Evolutionary conservation across 2,113 vertebrate genomes (phyloP), one percentile per base, ranked within the genome.

Genomic region (Onychostoma macrolepis): DNA sequence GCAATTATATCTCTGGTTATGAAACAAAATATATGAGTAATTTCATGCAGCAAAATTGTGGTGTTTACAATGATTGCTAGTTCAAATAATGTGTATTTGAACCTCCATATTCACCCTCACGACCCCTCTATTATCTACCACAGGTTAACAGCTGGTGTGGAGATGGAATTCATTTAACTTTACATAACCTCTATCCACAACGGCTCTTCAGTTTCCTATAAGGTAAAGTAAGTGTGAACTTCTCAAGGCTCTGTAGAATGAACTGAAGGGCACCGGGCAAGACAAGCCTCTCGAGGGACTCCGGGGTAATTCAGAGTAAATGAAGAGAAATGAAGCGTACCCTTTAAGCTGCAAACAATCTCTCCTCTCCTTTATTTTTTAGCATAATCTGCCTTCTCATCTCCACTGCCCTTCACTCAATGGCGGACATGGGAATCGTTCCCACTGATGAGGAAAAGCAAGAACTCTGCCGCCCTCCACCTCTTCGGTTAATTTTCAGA

Each of bases 361-460:
- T 69, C 38, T 77, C 43, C 17, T 81, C 61, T 81, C 61, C 63
- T 76, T 81, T 83, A 81, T 87, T 77, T 71, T 84, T 87, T 50
- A 75, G 19, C 84, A 83, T 83, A 88, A 80, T 88, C 56, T 85
- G 53, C 72, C 79, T 76, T 74, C 74, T 80, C 80, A 85, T 89
- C 80, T 87, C 83, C 43, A 21, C 58, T 79, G 79, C 53, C 80
- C 74, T 85, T 79, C 74, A 77, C 38, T 85, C 58, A 17, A 77
- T 86, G 38, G 86, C 13, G 12, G 56, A 85, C 77, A 82, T 56
- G 45, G 58, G 56, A 85, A 76, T 65, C 58, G 28, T 80, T 81
- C 72, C 13, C 45, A 21, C 71, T 85, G 80, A 79, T 79, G 65
- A 80, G 75, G 80, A 84, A 88, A 61, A 5, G 19, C 38, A 61